A percentile compares a stretch with the other conserved stretches of the same genome.
phyloP scores from a whole-genome alignment of 2,888 invertebrate genomes.

The Abrostola tripartita region DNA sequence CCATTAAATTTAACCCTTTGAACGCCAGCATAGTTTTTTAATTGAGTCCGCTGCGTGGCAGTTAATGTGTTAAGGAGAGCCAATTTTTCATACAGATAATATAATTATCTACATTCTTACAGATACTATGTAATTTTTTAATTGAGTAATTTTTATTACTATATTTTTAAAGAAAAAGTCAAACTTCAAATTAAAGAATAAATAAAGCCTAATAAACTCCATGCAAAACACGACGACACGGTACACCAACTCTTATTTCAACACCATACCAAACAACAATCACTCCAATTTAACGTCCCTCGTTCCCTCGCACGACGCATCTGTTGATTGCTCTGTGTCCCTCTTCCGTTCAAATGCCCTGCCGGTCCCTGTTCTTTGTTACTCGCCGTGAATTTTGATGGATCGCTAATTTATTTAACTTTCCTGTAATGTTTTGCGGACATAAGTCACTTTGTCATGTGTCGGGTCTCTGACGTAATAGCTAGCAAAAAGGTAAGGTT shows the following conservation, averaged over 20 bases:
- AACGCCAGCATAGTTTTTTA: no score
- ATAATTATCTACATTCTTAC: no score
- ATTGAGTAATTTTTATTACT: conserved; percentile 1
- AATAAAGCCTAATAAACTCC: no score
- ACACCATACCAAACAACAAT: conserved; percentile 8
- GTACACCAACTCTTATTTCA: background rate
- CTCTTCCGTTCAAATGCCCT: conserved; percentile 12
- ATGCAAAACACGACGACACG: no score
- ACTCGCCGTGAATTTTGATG: conserved; percentile 52
- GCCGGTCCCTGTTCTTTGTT: conserved; percentile 26
- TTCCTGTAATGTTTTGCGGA: conserved; percentile 30
- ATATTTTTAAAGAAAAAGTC: background rate
- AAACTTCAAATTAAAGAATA: no score
- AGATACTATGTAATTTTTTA: no score
- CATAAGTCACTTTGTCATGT: conserved; percentile 13
- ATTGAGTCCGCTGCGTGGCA: no score
- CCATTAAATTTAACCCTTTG: no score
- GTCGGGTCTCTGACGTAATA: background rate
- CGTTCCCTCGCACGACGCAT: conserved; percentile 7
- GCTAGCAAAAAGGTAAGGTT: background rate
- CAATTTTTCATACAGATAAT: no score
- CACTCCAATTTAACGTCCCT: conserved; percentile 3
- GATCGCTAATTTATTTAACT: conserved; percentile 51
- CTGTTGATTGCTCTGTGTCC: conserved; percentile 45
- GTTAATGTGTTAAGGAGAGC: no score